These are phyloP conservation scores for Deroplatys truncata DNA, from an alignment of 2,888 invertebrate genomes.

Conservation along the genomic window DNA sequence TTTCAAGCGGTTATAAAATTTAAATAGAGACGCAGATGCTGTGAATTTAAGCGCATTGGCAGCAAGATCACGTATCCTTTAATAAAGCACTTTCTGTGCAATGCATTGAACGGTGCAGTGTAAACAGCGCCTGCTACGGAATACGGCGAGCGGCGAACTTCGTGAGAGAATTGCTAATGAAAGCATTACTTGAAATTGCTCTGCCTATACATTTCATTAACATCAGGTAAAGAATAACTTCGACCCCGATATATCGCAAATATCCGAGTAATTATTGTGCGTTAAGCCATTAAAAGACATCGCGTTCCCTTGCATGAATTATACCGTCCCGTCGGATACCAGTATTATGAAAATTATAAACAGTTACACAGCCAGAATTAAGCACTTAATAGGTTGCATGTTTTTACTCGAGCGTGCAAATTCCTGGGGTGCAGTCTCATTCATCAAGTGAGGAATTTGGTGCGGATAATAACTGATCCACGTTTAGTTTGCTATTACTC, in stretches of 20 bases:
- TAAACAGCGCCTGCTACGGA: not conserved
- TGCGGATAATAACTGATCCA: too few species aligned
- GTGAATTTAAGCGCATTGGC: not conserved
- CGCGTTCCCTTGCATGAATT: too few species aligned
- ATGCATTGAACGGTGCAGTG: not conserved
- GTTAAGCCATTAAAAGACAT: too few species aligned
- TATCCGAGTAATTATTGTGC: too few species aligned
- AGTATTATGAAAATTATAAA: too few species aligned
- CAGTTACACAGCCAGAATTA: too few species aligned
- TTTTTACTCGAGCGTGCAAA: too few species aligned
- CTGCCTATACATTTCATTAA: not conserved
- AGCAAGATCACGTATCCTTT: not conserved
- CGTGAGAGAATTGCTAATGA: not conserved
- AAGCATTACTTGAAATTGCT: not conserved
- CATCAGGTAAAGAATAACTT: not conserved
- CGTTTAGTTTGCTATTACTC: too few species aligned
- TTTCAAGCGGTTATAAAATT: not conserved
- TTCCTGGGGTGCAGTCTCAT: too few species aligned
- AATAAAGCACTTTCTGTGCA: not conserved
- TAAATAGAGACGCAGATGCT: not conserved
- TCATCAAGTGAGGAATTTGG: too few species aligned
- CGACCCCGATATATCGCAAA: not conserved
- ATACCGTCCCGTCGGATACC: too few species aligned
- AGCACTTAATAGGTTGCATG: too few species aligned
- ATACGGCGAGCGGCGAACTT: not conserved